phyloP scores from a whole-genome alignment of 2,113 vertebrate genomes.

The Oceanodroma tethys region DNA sequence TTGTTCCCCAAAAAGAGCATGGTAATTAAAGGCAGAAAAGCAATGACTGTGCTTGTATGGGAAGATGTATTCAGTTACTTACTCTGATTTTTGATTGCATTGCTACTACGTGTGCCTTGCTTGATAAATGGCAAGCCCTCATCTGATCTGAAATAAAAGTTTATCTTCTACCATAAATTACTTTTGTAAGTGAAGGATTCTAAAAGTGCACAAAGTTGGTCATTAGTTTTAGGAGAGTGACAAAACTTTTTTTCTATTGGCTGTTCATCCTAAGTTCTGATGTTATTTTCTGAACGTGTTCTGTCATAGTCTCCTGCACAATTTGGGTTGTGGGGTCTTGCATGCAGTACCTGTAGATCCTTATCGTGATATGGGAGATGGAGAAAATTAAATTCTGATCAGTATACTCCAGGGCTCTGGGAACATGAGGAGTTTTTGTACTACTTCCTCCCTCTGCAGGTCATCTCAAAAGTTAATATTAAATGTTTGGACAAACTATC shows the following conservation, averaged over 20 bases:
- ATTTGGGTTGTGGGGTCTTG: neutral
- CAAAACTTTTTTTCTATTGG: neutral
- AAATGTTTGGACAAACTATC: neutral
- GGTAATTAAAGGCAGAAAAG: neutral
- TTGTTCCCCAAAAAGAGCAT: neutral
- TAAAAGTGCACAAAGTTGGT: neutral
- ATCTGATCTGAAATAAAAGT: neutral
- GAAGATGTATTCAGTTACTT: neutral
- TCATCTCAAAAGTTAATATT: neutral
- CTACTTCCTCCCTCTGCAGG: neutral
- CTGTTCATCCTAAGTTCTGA: neutral
- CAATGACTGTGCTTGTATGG: neutral
- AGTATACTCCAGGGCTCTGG: neutral
- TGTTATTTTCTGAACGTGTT: neutral
- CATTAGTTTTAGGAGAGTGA: neutral
- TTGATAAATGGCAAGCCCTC: neutral
- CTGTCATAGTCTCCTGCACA: neutral
- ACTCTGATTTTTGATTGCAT: neutral
- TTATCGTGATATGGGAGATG: neutral
- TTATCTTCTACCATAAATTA: neutral
- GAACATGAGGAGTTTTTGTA: neutral
- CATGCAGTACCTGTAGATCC: neutral
- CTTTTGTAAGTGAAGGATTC: neutral
- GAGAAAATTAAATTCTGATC: neutral
- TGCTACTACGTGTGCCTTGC: neutral